A percentile compares a stretch with the other conserved stretches of the same genome.
Evolutionary conservation across 2,888 invertebrate species (phyloP).

Genomic region (Campoletis raptor): DNA sequence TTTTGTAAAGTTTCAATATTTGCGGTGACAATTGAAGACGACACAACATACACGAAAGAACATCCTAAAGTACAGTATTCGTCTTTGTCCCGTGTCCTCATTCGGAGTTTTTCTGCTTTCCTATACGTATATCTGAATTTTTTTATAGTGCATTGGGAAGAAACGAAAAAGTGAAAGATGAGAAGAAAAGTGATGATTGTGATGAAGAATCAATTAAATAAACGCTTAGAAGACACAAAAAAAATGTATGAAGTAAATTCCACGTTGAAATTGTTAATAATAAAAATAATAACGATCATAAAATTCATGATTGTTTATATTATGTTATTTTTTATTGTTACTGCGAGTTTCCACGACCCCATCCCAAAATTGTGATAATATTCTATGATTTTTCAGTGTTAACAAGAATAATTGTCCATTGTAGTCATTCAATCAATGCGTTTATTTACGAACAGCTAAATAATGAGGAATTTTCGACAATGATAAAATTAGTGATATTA

Average conservation of each 20-base stretch:
- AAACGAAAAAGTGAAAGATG: background rate
- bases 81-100: background rate
- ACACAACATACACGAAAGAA: background rate
- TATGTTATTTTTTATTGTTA: background rate
- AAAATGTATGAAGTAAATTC: background rate
- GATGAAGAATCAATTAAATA: background rate
- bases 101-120: background rate
- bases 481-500: no score
- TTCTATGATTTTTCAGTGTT: no score
- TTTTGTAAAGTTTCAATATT: constrained; percentile 1
- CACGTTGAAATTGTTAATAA: background rate
- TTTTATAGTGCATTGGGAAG: background rate
- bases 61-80: background rate
- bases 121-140: background rate
- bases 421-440: no score
- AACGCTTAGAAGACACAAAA: background rate
- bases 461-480: no score
- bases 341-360: no score
- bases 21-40: background rate
- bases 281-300: background rate
- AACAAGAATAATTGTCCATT: no score
- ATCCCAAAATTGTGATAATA: no score
- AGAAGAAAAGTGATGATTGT: background rate
- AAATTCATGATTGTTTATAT: background rate
- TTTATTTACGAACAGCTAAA: no score